Evolutionary conservation across 2,888 invertebrate genomes (phyloP).

Genomic region (Oegoconia quadripuncta): DNA sequence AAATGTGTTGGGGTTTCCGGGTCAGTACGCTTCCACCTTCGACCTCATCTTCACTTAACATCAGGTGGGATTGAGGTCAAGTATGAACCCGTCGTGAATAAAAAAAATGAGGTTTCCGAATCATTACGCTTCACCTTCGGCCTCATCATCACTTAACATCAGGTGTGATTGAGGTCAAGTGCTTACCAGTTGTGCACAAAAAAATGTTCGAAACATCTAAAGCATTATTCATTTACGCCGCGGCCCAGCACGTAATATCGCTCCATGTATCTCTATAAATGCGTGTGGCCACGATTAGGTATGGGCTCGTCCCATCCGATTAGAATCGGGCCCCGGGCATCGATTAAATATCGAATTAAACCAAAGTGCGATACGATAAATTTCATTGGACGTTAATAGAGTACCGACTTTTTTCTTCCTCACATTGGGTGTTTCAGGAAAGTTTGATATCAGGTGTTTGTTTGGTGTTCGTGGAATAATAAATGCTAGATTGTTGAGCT

Average conservation of each 20-base stretch:
- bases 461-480: slow-evolving; percentile 1
- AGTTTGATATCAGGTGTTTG: not conserved
- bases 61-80: no score
- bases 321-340: slow-evolving; percentile 46
- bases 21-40: no score
- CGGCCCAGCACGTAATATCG: not conserved
- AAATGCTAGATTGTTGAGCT: no score
- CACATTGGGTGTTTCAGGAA: not conserved
- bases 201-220: not conserved
- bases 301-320: slow-evolving; percentile 42
- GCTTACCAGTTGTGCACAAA: no score
- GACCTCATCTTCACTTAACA: no score
- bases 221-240: not conserved
- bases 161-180: no score
- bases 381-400: slow-evolving; percentile 44
- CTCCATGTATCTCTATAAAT: slow-evolving; percentile 11
- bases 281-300: slow-evolving; percentile 55
- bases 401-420: slow-evolving; percentile 8
- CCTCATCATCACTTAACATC: no score
- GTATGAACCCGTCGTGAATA: no score
- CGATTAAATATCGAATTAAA: slow-evolving; percentile 47
- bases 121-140: no score
- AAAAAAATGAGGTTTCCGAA: no score
- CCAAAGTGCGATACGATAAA: slow-evolving; percentile 41
- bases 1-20: no score